Conservation (phyloP, 1,140 invertebrate species). For the Diorhabda carinulata region DNA sequence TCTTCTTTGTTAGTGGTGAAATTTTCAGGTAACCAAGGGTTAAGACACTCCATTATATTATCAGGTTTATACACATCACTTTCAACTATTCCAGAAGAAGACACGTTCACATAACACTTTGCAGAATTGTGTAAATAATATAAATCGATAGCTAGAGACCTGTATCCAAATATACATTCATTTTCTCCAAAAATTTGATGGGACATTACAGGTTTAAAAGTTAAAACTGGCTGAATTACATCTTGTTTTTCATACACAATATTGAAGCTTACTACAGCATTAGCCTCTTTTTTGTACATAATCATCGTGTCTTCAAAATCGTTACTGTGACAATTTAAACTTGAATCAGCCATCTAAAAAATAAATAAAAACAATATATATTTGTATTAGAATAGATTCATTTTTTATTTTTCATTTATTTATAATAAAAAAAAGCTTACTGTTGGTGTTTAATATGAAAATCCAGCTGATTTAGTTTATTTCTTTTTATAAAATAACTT, state of each 20-base stretch:
- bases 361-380: neutral
- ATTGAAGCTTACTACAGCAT: constrained; percentile 28
- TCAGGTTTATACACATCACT: constrained; percentile 69
- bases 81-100: constrained; percentile 60
- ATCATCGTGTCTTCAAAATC: constrained; percentile 27
- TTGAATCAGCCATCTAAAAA: constrained; percentile 26
- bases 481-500: too few species aligned
- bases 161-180: constrained; percentile 92
- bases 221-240: neutral
- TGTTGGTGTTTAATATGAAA: too few species aligned
- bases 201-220: constrained; percentile 83
- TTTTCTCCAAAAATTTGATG: constrained; percentile 91
- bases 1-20: constrained; percentile 65
- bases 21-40: constrained; percentile 54
- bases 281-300: constrained; percentile 27
- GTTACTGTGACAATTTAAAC: constrained; percentile 14
- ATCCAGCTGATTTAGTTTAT: too few species aligned
- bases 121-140: constrained; percentile 80
- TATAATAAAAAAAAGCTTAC: too few species aligned
- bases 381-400: too few species aligned
- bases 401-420: too few species aligned
- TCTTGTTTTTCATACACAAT: constrained; percentile 26
- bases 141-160: constrained; percentile 73
- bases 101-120: constrained; percentile 66
- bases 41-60: constrained; percentile 68